phyloP scores from a whole-genome alignment of 2,797 vertebrate species.

The Pangasius macronema region DNA sequence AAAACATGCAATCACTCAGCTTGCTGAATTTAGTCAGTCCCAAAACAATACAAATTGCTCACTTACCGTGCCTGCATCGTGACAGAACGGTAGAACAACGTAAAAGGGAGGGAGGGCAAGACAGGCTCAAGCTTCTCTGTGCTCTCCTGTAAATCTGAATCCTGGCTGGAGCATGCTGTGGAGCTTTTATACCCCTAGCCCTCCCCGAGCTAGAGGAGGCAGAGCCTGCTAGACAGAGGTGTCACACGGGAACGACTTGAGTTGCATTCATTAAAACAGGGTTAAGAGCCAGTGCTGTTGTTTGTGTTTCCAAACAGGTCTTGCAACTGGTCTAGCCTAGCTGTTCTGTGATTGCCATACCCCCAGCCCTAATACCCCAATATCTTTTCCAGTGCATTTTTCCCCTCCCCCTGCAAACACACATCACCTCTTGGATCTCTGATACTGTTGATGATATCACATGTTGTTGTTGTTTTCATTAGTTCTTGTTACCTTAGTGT shows the following conservation, averaged over 20 bases:
- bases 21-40: neutral
- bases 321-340: conserved; percentile 38
- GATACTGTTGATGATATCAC: conserved; percentile 4
- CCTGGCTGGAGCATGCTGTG: conserved; percentile 40
- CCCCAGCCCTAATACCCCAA: neutral
- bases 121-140: conserved; percentile 43
- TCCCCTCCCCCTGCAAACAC: neutral
- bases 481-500: neutral
- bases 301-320: conserved; percentile 57
- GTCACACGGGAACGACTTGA: conserved; percentile 51
- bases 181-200: conserved; percentile 60
- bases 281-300: conserved; percentile 56
- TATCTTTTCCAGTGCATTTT: neutral
- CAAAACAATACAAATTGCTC: neutral
- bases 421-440: neutral
- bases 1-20: neutral
- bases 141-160: conserved; percentile 55
- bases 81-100: conserved; percentile 21
- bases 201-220: conserved; percentile 45
- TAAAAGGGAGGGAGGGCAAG: conserved; percentile 25
- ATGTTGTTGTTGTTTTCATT: conserved; percentile 13
- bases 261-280: conserved; percentile 62
- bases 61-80: conserved; percentile 62
- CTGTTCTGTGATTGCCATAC: neutral
- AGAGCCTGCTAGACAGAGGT: conserved; percentile 49